A percentile compares a stretch with the other conserved stretches of the same genome.
Conservation (phyloP, 1,140 invertebrate species). For the Brachionus rotundiformis region DNA sequence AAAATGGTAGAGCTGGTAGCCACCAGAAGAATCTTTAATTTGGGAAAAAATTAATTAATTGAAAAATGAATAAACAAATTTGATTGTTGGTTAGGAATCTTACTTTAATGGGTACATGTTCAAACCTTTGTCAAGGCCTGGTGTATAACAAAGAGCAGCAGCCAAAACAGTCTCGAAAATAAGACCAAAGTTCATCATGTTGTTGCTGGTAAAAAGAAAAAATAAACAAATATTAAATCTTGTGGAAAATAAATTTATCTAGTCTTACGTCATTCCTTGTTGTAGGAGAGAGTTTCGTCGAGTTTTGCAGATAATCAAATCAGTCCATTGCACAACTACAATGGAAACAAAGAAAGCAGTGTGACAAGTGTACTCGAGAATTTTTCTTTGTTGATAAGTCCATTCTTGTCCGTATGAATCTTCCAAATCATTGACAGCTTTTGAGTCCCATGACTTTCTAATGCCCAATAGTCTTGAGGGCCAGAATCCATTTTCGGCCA, state of each 20-base stretch:
- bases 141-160: conserved; percentile 63
- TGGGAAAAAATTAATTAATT: not conserved
- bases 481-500: conserved; percentile 96
- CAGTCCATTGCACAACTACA: conserved; percentile 96
- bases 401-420: conserved; percentile 89
- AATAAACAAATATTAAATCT: too few relatives aligned
- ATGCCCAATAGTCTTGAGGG: conserved; percentile 82
- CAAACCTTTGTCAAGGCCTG: conserved; percentile 63
- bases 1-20: conserved; percentile 92
- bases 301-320: conserved; percentile 97
- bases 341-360: conserved; percentile 97
- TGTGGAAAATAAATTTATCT: not conserved
- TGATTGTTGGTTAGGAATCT: too few relatives aligned
- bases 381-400: conserved; percentile 92
- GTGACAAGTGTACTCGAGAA: conserved; percentile 93
- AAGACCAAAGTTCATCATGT: conserved; percentile 64
- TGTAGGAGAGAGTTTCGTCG: conserved; percentile 91
- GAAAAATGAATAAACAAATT: not conserved
- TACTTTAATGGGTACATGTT: conserved; percentile 65
- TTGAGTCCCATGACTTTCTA: conserved; percentile 90
- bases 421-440: conserved; percentile 88
- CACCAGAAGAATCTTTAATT: conserved; percentile 97
- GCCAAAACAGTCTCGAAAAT: conserved; percentile 65
- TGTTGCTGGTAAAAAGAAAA: too few relatives aligned
- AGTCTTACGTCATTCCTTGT: conserved; percentile 81